Evolutionary conservation across 2,797 vertebrate genomes (phyloP).

Genomic region (Channa striata): DNA sequence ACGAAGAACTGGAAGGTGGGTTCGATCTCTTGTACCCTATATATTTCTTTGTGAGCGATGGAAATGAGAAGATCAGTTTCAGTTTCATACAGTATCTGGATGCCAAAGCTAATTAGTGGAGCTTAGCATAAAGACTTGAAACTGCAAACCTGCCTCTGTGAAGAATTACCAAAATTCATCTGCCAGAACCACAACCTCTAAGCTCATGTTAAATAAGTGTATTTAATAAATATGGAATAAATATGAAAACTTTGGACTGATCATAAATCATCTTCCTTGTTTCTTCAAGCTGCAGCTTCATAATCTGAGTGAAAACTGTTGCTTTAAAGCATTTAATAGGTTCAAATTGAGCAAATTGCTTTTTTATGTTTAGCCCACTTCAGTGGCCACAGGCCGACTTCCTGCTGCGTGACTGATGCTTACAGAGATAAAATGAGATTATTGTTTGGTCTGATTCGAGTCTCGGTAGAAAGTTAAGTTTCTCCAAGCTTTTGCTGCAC

Average conservation of each 20-base stretch:
- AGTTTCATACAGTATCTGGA: neutral
- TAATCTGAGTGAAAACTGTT: neutral
- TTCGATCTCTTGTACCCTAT: neutral
- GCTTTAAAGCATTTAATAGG: neutral
- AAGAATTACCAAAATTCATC: too few relatives aligned
- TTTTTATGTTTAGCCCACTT: slow-evolving; percentile 3
- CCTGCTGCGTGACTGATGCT: slow-evolving; percentile 28
- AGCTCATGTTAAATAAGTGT: too few relatives aligned
- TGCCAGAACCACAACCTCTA: too few relatives aligned
- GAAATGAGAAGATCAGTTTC: neutral
- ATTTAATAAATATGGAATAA: too few relatives aligned
- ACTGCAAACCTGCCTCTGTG: too few relatives aligned
- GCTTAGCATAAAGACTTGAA: slow-evolving; percentile 2
- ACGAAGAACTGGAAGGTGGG: slow-evolving; percentile 90
- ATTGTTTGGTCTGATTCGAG: slow-evolving; percentile 10
- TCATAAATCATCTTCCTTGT: too few relatives aligned
- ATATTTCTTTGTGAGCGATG: neutral
- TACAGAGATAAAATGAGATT: slow-evolving; percentile 28
- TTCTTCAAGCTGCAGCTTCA: too few relatives aligned
- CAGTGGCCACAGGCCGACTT: slow-evolving; percentile 25
- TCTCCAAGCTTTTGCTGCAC: slow-evolving; percentile 24
- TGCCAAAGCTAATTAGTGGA: neutral
- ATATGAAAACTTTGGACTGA: too few relatives aligned
- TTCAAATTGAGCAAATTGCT: neutral
- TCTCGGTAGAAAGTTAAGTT: slow-evolving; percentile 52